Conservation (phyloP, 2,113 vertebrate species). For the Rhea americana region DNA sequence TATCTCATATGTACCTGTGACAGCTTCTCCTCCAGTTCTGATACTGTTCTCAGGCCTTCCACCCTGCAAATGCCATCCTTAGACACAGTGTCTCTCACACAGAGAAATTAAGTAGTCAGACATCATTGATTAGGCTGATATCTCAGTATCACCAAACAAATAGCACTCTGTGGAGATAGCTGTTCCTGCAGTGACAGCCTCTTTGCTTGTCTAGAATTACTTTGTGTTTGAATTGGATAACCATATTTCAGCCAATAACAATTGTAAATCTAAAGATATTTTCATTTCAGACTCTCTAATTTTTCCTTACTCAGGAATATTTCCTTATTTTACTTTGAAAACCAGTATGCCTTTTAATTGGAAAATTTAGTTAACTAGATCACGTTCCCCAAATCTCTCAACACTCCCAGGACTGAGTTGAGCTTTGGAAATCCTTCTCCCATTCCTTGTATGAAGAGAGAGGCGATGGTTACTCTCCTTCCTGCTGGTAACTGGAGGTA, state of each 20-base stretch:
- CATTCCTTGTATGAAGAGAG: not conserved
- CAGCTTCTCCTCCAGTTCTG: not conserved
- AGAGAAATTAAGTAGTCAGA: not conserved
- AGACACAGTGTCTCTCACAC: not conserved
- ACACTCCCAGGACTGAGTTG: rapidly evolving
- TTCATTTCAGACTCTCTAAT: not conserved
- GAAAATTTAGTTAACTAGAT: not conserved
- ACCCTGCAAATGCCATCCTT: not conserved
- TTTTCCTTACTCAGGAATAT: not conserved
- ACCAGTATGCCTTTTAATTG: not conserved
- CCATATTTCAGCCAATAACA: not conserved
- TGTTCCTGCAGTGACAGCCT: not conserved
- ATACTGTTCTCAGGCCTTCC: not conserved
- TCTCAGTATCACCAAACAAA: not conserved
- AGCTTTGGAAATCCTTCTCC: not conserved
- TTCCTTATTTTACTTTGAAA: not conserved
- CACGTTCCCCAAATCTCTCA: not conserved
- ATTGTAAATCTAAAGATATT: not conserved
- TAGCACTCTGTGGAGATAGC: not conserved
- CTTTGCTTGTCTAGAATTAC: not conserved
- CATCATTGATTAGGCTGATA: not conserved
- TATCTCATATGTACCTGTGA: not conserved
- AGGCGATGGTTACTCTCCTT: not conserved
- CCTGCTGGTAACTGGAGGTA: not conserved
- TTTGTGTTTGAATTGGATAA: not conserved